phyloP scores from a whole-genome alignment of 2,888 invertebrate species.

The Rhamnusium bicolor region DNA sequence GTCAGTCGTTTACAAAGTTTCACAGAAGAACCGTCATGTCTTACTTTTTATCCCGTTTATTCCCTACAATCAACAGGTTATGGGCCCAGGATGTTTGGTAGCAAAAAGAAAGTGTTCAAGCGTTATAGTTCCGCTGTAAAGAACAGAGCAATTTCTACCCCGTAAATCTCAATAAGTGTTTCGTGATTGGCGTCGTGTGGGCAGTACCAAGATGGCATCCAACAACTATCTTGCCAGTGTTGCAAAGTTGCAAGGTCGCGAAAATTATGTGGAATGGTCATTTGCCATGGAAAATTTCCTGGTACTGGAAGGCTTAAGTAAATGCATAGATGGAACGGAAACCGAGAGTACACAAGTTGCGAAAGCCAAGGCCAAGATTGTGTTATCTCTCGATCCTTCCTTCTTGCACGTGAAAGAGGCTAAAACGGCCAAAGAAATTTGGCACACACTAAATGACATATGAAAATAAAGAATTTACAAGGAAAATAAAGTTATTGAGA shows the following conservation, averaged over 20 bases:
- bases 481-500: constrained; percentile 23
- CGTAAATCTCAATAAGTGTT: neutral
- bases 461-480: constrained; percentile 30
- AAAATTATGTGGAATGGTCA: neutral
- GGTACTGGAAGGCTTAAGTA: neutral
- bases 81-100: constrained; percentile 5
- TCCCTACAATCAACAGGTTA: constrained; percentile 14
- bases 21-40: neutral
- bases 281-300: constrained; percentile 29
- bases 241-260: constrained; percentile 16
- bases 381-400: constrained; percentile 4
- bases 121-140: constrained; percentile 8
- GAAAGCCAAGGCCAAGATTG: neutral
- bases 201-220: too few species aligned
- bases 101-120: neutral
- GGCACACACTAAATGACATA: constrained; percentile 5
- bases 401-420: neutral
- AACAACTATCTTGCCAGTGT: constrained; percentile 17
- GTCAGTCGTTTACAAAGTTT: too few species aligned
- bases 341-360: neutral
- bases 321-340: neutral
- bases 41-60: neutral
- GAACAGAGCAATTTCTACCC: neutral
- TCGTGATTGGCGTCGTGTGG: too few species aligned
- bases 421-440: neutral